Conservation (phyloP, 2,888 invertebrate species). For the Morinoia aosen region DNA sequence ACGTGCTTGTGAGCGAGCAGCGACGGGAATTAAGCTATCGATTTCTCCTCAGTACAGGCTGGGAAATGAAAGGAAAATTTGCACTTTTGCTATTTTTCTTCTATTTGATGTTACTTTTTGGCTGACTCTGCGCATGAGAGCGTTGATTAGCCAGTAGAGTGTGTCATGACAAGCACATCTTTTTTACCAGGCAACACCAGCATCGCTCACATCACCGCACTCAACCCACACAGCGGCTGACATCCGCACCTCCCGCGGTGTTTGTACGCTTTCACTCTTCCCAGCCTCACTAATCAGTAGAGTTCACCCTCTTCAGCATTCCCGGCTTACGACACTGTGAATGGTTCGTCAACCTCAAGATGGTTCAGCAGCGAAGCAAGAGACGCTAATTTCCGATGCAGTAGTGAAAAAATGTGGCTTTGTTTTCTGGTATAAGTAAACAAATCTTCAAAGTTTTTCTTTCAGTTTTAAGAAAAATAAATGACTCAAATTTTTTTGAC, state of each 20-base stretch:
- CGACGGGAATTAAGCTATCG: background rate
- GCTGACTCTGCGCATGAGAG: background rate
- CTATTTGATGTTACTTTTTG: background rate
- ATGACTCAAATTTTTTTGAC: too few species aligned
- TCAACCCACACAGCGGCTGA: background rate
- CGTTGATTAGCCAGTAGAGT: background rate
- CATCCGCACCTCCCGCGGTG: too few species aligned
- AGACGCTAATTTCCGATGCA: too few species aligned
- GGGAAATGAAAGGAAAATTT: background rate
- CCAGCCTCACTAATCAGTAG: background rate
- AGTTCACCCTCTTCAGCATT: background rate
- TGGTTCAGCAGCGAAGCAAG: too few species aligned
- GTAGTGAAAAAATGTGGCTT: too few species aligned
- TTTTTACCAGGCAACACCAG: background rate
- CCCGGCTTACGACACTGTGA: background rate
- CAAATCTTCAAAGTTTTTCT: too few species aligned
- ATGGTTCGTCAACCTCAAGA: too few species aligned
- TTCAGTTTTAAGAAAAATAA: too few species aligned
- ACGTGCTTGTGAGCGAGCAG: background rate
- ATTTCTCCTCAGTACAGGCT: background rate
- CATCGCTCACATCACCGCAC: background rate
- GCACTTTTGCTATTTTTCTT: background rate
- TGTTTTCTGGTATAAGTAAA: too few species aligned
- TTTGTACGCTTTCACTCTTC: background rate
- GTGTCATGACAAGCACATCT: background rate